Base-by-base conservation (phyloP, 2,797 vertebrate genomes). In the Catamblyrhynchus diadema region DNA sequence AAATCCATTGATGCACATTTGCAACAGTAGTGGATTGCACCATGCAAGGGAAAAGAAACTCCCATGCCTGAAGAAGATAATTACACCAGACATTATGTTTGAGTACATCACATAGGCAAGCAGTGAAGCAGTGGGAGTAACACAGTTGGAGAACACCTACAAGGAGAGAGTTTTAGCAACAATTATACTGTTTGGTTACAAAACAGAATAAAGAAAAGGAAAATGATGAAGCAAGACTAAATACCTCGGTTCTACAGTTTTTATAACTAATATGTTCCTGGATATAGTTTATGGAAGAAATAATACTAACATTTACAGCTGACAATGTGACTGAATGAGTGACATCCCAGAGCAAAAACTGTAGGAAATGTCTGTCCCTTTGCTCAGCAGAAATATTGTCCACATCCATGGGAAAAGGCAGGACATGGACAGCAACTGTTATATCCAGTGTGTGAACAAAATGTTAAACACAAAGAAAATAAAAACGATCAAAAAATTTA, bases 81-180 rank as follows among this genome's bases (percentile, higher is more conserved):
- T 95, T 95, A 81, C 65, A 67, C 59, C 87, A 95, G 86, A 86
- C 88, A 42, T 90, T 86, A 88, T 95, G 92, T 95, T 93, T 95
- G 86, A 95, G 81, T 86, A 93, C 88, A 95, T 93, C 92, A 80
- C 86, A 85, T 4, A 80, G 78, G 90, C 90, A 95, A 95, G 94
- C 73, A 95, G 80, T 25, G 71, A 86, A 93, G 59, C 62, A 79
- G 93, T 95, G 92, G 94, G 94, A 92, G 93, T 88, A 86, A 80
- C 56, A 64, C 51, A 94, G 92, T 80, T 93, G 86, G 78, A 97
- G 86, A 96, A 93, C 90, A 95, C 94, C 90, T 97, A 95, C 90
- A 90, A 92, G 37, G 32, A 84, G 30, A 90, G 86, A 92, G 56
- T 79, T 95, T 84, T 70, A 95, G 80, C 90, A 88, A 90, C 66